These are phyloP conservation scores for Rhinichthys osculus DNA, from an alignment of 2,797 vertebrate genomes.

Conservation along the genomic window DNA sequence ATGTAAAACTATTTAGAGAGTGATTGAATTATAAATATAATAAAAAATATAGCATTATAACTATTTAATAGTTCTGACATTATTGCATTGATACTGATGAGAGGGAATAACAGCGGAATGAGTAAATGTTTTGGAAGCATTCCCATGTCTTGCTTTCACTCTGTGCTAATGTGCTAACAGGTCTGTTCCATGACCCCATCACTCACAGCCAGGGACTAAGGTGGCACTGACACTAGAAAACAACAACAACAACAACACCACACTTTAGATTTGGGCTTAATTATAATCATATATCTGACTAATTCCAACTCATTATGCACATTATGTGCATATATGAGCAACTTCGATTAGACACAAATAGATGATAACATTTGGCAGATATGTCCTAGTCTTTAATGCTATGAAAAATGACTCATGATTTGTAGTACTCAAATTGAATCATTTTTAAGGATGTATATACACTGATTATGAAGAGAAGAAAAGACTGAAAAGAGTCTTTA, in stretches of 20 bases:
- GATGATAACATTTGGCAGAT: conserved; percentile 8
- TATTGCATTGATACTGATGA: neutral
- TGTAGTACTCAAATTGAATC: neutral
- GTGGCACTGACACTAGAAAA: neutral
- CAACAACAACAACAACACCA: neutral
- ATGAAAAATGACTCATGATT: neutral
- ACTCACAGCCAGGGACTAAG: conserved; percentile 1
- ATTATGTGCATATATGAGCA: neutral
- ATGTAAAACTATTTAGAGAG: neutral
- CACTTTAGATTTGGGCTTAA: neutral
- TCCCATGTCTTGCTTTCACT: neutral
- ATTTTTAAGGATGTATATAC: conserved; percentile 2
- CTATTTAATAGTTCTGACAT: neutral
- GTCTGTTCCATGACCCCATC: neutral
- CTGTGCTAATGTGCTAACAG: conserved; percentile 13
- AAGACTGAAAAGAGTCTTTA: neutral
- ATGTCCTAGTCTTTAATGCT: neutral
- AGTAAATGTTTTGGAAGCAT: conserved; percentile 14
- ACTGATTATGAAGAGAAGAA: neutral
- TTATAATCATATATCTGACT: neutral
- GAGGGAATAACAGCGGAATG: neutral
- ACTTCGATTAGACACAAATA: conserved; percentile 4
- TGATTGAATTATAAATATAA: neutral
- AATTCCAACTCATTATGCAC: conserved; percentile 3
- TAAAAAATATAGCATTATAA: no score